phyloP scores from a whole-genome alignment of 2,888 invertebrate species.

The Anoplius nigerrimus region DNA sequence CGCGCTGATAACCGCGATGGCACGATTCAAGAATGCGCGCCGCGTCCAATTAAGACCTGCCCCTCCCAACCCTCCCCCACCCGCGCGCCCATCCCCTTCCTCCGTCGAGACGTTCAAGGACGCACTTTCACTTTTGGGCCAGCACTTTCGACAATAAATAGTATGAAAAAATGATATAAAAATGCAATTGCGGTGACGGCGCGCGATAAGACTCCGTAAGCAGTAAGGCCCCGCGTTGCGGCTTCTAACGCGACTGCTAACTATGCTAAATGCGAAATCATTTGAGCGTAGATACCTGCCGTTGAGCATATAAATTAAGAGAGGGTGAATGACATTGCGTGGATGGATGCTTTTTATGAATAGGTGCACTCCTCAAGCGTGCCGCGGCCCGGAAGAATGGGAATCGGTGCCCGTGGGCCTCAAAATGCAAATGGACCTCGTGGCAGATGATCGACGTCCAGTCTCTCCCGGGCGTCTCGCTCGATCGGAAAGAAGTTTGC shows the following conservation, averaged over 20 bases:
- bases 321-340: slow-evolving; percentile 46
- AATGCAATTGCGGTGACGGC: slow-evolving; percentile 9
- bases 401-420: no score
- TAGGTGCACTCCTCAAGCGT: slow-evolving; percentile 32
- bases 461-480: background rate
- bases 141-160: slow-evolving; percentile 17
- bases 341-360: slow-evolving; percentile 42
- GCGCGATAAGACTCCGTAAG: slow-evolving; percentile 7
- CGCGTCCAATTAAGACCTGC: no score
- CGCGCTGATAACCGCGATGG: no score
- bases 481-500: no score
- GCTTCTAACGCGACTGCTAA: slow-evolving; percentile 38
- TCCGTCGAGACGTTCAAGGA: no score
- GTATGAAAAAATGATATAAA: slow-evolving; percentile 15
- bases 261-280: slow-evolving; percentile 54
- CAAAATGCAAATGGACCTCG: no score
- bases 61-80: no score
- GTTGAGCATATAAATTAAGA: slow-evolving; percentile 55
- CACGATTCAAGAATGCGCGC: no score
- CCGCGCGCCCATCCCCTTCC: no score
- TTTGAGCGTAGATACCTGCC: slow-evolving; percentile 42
- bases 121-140: background rate
- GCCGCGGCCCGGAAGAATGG: slow-evolving; percentile 8
- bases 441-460: no score
- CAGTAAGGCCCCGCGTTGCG: slow-evolving; percentile 21